Evolutionary conservation across 2,113 vertebrate species (phyloP).

Genomic region (Eurystomus gularis): DNA sequence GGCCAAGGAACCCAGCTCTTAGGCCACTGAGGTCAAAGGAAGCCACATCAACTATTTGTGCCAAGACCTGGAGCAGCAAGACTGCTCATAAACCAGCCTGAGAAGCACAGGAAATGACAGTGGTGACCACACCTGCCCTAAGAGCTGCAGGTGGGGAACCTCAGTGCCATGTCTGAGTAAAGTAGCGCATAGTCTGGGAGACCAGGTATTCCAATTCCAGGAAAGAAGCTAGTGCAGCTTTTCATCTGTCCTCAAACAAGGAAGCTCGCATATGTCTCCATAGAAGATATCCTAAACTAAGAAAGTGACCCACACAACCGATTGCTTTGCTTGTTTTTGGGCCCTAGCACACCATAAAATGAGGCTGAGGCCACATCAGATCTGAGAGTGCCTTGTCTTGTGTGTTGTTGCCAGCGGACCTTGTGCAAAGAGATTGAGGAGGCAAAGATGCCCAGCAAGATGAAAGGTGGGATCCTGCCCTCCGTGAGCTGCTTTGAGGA

Average conservation of each 20-base stretch:
- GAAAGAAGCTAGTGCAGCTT: not conserved
- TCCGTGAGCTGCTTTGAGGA: conserved; percentile 33
- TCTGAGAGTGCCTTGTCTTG: rapidly evolving
- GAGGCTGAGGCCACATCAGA: rapidly evolving
- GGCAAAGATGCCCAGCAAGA: conserved; percentile 19
- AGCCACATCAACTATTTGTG: not conserved
- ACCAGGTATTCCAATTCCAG: rapidly evolving
- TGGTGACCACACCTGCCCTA: not conserved
- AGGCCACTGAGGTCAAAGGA: not conserved
- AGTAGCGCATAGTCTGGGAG: not conserved
- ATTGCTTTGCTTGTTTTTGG: not conserved
- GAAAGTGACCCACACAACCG: no score
- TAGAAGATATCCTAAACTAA: not conserved
- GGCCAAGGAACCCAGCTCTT: not conserved
- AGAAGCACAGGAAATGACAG: not conserved
- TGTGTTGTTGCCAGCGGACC: not conserved
- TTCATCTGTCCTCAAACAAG: not conserved
- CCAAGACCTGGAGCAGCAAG: not conserved
- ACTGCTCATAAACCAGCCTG: not conserved
- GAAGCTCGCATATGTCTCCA: rapidly evolving
- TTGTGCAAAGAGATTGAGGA: conserved; percentile 55
- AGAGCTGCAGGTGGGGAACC: not conserved
- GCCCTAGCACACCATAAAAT: not conserved
- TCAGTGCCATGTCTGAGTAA: not conserved
- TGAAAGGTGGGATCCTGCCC: conserved; percentile 34